phyloP scores from a whole-genome alignment of 2,113 vertebrate genomes.

The Aspidoscelis tigris region DNA sequence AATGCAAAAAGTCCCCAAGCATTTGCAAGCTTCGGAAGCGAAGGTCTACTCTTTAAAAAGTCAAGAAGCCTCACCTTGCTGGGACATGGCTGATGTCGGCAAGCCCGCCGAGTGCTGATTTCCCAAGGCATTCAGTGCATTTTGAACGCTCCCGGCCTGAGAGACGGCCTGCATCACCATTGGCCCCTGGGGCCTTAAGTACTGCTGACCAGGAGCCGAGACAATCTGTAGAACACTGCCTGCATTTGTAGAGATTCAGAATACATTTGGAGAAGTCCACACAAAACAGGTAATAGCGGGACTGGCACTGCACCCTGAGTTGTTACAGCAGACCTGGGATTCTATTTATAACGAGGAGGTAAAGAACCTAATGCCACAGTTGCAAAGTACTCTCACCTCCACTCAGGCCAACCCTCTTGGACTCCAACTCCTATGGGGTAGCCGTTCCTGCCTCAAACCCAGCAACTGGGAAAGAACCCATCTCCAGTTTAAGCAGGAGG shows the following conservation, averaged over 20 bases:
- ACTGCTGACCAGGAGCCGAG: conserved; percentile 87
- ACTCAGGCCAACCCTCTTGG: neutral
- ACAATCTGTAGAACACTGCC: conserved; percentile 94
- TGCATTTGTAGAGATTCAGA: conserved; percentile 51
- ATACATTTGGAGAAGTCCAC: too few relatives aligned
- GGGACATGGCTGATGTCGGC: conserved; percentile 71
- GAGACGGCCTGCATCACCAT: conserved; percentile 87
- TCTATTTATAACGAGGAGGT: neutral
- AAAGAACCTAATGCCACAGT: neutral
- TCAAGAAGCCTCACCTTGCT: conserved; percentile 75
- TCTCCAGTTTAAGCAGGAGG: too few relatives aligned
- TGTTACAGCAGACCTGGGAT: neutral
- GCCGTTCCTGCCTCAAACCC: too few relatives aligned
- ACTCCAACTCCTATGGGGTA: neutral
- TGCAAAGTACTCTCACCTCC: neutral
- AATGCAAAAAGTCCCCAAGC: too few relatives aligned
- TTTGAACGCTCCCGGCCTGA: conserved; percentile 79
- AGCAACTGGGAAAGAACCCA: too few relatives aligned
- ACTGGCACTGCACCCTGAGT: neutral
- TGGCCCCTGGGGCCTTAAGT: conserved; percentile 84
- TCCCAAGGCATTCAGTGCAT: conserved; percentile 75
- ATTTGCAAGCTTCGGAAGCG: too few relatives aligned
- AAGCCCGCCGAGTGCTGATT: conserved; percentile 72
- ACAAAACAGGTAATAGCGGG: too few relatives aligned
- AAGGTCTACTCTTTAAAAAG: accelerated